phyloP scores from a whole-genome alignment of 1,140 invertebrate genomes.

The Pseudomyrmex flavicornis region DNA sequence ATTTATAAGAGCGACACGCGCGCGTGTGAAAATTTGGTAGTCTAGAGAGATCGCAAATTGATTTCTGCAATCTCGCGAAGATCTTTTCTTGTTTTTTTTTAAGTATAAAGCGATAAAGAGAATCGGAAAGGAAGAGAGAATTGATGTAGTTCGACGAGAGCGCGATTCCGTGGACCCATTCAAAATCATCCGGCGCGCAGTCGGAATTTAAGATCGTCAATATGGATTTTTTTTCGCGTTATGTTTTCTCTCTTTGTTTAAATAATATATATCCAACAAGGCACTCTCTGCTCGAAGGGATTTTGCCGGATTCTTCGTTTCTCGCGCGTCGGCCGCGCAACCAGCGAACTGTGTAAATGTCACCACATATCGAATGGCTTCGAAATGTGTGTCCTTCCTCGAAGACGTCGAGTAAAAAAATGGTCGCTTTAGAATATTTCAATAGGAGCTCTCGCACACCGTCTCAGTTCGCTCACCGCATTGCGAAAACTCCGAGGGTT shows the following conservation, averaged over 20 bases:
- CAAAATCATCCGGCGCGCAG: slow-evolving; percentile 73
- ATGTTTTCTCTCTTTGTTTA: slow-evolving; percentile 66
- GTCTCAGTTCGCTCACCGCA: not conserved
- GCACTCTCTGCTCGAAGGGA: slow-evolving; percentile 77
- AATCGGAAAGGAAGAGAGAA: slow-evolving; percentile 2
- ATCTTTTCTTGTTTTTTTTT: not conserved
- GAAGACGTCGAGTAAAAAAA: slow-evolving; percentile 70
- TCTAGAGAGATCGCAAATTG: not conserved
- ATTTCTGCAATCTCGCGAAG: not conserved
- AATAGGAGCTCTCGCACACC: slow-evolving; percentile 42
- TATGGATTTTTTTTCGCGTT: slow-evolving; percentile 55
- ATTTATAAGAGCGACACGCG: slow-evolving; percentile 2
- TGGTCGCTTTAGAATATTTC: slow-evolving; percentile 73
- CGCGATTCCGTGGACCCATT: slow-evolving; percentile 76
- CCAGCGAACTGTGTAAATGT: slow-evolving; percentile 17
- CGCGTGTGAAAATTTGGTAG: not conserved
- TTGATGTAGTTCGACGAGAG: slow-evolving; percentile 57
- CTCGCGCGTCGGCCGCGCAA: slow-evolving; percentile 26
- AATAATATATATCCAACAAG: slow-evolving; percentile 81
- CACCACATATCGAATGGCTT: slow-evolving; percentile 55
- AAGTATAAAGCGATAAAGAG: too few relatives aligned
- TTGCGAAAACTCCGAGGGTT: slow-evolving; percentile 19
- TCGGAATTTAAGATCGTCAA: slow-evolving; percentile 73
- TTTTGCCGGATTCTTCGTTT: slow-evolving; percentile 61
- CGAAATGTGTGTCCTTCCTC: slow-evolving; percentile 51